Evolutionary conservation across 2,888 invertebrate genomes (phyloP), one percentile per base, ranked within the genome.

Genomic region (Harpalus rubripes): DNA sequence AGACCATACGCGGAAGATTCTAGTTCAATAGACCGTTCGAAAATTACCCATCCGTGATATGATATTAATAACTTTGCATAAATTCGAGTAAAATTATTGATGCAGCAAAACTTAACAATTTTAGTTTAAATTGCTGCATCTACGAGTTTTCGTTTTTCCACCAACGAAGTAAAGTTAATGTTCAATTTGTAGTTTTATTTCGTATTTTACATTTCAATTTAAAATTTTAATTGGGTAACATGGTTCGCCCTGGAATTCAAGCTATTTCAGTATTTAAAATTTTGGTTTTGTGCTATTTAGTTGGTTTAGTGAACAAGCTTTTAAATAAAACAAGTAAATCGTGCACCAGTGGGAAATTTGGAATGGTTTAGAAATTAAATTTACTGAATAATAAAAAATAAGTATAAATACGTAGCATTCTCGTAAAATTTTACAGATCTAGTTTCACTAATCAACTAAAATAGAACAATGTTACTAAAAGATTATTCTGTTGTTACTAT

Each of bases 41-140:
- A 65, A 74, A 74, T 74, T 44, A 74, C 10, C 72, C 44, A 74
- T 18, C 72, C 72, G 72, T 16, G 12, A 74, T 8, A 63, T 22
- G 72, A 74, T 74, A 74, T 44, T 74, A 74, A 74, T 44, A 74
- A 74, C 44, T 52, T 12, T 52, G 44, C 44, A 52, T 10, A 52
- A 52, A 52, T 52, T 52, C 44, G 12, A 52, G 10, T 3, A 10
- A 52, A 52, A 52, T 52, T 52, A 52, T 52, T 10, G 44, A 52
- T 52, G 44, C 44, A 52, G 44, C 12, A 12, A 12, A 52, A 6
- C 44, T 8, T 44, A 44, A 44, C 1, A 44, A 3, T 44, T 44
- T 52, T 52, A 52, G 44, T 52, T 52, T 52, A 52, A 52, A 52
- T 52, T 52, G 10, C 12, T 52, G 44, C 12, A 52, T 52, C 12